A percentile compares a stretch with the other conserved stretches of the same genome.
Conservation (phyloP, 1,140 invertebrate species). For the Drosophila kanapiae region DNA sequence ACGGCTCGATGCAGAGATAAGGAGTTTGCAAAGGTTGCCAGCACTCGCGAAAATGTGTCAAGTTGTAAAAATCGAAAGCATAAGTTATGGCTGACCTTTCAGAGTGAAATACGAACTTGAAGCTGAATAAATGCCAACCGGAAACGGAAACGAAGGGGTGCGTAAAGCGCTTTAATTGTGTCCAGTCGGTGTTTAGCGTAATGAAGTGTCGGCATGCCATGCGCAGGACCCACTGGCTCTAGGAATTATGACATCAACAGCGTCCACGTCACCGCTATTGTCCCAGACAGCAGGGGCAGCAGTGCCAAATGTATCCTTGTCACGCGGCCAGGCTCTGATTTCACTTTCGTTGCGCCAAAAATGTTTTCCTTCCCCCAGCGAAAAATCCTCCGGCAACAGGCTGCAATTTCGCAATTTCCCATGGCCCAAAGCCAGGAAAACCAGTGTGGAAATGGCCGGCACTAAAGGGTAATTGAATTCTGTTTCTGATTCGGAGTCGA, state of each 20-base stretch:
- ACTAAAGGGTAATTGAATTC: slow-evolving; percentile 43
- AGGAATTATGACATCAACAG: slow-evolving; percentile 74
- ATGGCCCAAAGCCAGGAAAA: slow-evolving; percentile 32
- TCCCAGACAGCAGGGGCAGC: slow-evolving; percentile 6
- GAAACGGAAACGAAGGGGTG: slow-evolving; percentile 68
- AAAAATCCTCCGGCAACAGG: slow-evolving; percentile 31
- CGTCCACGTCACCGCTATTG: slow-evolving; percentile 52
- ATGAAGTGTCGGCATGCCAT: slow-evolving; percentile 51
- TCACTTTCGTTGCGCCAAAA: slow-evolving; percentile 11
- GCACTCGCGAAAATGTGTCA: slow-evolving; percentile 47
- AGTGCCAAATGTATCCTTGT: slow-evolving; percentile 51
- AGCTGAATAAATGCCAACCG: slow-evolving; percentile 38
- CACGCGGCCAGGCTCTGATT: slow-evolving; percentile 64
- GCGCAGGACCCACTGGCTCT: not conserved
- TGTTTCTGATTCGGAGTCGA: slow-evolving; percentile 26
- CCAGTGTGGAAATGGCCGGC: slow-evolving; percentile 1
- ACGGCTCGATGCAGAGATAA: slow-evolving; percentile 48
- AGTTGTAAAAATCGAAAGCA: slow-evolving; percentile 64
- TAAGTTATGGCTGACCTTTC: slow-evolving; percentile 48
- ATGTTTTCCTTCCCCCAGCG: not conserved
- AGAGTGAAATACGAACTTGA: slow-evolving; percentile 1
- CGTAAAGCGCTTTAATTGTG: slow-evolving; percentile 76
- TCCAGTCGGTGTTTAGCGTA: slow-evolving; percentile 39
- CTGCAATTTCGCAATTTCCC: slow-evolving; percentile 28
- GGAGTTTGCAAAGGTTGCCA: slow-evolving; percentile 24